Evolutionary conservation across 2,113 vertebrate genomes (phyloP).

Genomic region (Nipponia nippon): DNA sequence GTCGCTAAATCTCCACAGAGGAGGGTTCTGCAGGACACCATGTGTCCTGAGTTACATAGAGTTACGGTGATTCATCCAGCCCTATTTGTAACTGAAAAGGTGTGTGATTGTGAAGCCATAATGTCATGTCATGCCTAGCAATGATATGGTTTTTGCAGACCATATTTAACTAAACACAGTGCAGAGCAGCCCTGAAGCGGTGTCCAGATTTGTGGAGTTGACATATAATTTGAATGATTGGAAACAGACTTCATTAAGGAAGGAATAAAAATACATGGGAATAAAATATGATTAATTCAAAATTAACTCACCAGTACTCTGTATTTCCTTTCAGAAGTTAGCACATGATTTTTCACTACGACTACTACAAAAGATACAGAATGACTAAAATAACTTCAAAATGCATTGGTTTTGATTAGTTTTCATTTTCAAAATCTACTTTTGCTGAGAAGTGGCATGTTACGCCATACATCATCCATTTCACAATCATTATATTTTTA

Average conservation of each 20-base stretch:
- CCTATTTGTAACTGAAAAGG: neutral
- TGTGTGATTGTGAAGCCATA: neutral
- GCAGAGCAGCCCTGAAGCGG: neutral
- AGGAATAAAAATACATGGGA: neutral
- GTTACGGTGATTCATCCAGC: neutral
- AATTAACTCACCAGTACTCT: neutral
- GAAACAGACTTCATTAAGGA: neutral
- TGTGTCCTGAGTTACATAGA: neutral
- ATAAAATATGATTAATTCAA: neutral
- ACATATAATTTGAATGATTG: neutral
- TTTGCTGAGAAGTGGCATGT: neutral
- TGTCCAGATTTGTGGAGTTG: neutral
- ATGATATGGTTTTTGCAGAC: neutral
- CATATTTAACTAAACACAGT: neutral
- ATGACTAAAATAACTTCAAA: neutral
- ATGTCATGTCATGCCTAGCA: neutral
- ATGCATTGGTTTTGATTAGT: neutral
- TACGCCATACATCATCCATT: neutral
- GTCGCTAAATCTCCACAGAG: neutral
- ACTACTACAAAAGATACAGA: neutral
- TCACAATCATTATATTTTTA: neutral
- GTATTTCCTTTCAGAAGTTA: neutral
- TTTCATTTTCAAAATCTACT: neutral
- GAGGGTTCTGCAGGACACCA: neutral
- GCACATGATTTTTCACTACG: neutral